A percentile compares a stretch with the other conserved stretches of the same genome.
These are phyloP conservation scores for Teleiodes luculella DNA, from an alignment of 2,888 invertebrate genomes.

Conservation along the genomic window DNA sequence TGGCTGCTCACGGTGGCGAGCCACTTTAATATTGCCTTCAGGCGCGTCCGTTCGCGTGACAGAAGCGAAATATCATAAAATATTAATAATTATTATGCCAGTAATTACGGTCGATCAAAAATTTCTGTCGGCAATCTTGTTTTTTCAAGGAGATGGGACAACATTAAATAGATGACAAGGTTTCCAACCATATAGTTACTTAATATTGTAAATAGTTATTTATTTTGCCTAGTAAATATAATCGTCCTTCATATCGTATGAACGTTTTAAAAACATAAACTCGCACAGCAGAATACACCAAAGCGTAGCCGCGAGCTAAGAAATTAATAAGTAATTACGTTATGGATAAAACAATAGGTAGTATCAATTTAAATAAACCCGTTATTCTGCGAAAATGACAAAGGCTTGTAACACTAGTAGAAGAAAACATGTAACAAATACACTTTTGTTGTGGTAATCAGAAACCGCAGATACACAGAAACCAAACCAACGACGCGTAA, in stretches of 20 bases:
- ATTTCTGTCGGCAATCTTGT: conserved; percentile 19
- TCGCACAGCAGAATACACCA: no score
- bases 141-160: neutral
- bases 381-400: neutral
- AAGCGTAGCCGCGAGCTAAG: no score
- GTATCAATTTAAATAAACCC: neutral
- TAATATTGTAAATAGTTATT: neutral
- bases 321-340: neutral
- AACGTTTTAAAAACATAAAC: no score
- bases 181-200: neutral
- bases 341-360: no score
- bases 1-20: conserved; percentile 50
- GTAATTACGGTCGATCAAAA: conserved; percentile 48
- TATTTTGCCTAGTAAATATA: no score
- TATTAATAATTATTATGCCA: conserved; percentile 61
- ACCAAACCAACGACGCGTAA: conserved; percentile 30
- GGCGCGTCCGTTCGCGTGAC: conserved; percentile 59
- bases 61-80: conserved; percentile 40
- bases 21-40: conserved; percentile 48
- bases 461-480: conserved; percentile 28
- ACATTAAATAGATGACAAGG: neutral
- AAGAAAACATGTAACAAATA: neutral
- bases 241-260: no score
- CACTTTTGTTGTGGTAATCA: conserved; percentile 21
- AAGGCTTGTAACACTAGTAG: neutral